Percentiles rank a stretch among this genome's conserved stretches.
phyloP scores from a whole-genome alignment of 64 coral and sea anemone species.

The Actinia tenebrosa region DNA sequence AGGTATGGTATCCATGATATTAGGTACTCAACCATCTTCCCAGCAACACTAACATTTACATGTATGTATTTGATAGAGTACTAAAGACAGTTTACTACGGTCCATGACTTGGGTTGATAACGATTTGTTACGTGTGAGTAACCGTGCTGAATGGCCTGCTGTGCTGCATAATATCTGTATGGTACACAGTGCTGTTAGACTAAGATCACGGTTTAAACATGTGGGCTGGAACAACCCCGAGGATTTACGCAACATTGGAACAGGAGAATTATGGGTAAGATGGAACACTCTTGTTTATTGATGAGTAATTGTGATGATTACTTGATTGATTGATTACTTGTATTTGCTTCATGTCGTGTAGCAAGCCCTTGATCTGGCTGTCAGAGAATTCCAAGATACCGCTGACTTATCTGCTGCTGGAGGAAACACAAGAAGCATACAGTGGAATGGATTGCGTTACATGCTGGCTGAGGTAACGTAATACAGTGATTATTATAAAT shows the following conservation, averaged over 20 bases:
- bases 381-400: conserved; percentile 69
- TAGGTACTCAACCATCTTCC: not conserved
- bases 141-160: conserved; percentile 86
- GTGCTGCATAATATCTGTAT: conserved; percentile 91
- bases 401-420: conserved; percentile 38
- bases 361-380: conserved; percentile 85
- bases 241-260: conserved; percentile 57
- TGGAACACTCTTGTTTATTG: not conserved
- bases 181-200: conserved; percentile 71
- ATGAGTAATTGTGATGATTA: too few relatives aligned
- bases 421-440: conserved; percentile 54
- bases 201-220: conserved; percentile 65
- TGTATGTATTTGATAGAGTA: conserved; percentile 24
- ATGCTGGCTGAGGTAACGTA: conserved; percentile 87
- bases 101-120: conserved; percentile 86
- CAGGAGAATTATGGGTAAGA: conserved; percentile 79
- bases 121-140: conserved; percentile 72
- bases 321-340: not conserved
- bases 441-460: conserved; percentile 94
- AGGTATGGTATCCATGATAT: conserved; percentile 25
- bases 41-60: not conserved
- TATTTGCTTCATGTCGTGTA: not conserved
- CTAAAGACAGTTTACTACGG: conserved; percentile 80
- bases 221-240: conserved; percentile 74
- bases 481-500: not conserved